Percentiles rank a stretch among this genome's conserved stretches.
Conservation (phyloP, 2,888 invertebrate species). For the Seira ritae region DNA sequence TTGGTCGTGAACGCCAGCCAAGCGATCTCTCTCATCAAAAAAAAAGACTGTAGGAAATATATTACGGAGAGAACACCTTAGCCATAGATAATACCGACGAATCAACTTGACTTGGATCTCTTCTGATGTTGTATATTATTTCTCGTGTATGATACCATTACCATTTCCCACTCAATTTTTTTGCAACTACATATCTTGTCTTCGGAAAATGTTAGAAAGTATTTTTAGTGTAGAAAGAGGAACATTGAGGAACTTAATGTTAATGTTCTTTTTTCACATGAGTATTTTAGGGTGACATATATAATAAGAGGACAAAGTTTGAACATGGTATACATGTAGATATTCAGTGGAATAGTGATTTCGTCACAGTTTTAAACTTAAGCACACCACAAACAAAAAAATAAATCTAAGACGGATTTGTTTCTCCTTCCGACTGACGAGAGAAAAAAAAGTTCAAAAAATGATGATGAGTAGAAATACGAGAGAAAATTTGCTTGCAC, state of each 20-base stretch:
- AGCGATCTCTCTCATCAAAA: neutral
- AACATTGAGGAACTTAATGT: neutral
- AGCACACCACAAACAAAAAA: neutral
- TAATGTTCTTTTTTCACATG: neutral
- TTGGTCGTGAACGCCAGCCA: neutral
- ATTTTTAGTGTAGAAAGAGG: neutral
- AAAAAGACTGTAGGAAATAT: neutral
- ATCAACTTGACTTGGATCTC: neutral
- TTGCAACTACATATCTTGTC: neutral
- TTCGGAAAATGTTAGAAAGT: neutral
- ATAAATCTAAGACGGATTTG: no score
- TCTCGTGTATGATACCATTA: neutral
- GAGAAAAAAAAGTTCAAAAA: neutral
- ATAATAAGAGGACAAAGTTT: neutral
- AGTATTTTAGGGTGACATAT: neutral
- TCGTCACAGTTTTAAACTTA: neutral
- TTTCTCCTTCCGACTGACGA: neutral
- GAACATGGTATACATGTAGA: neutral
- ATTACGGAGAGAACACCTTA: neutral
- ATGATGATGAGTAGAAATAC: neutral
- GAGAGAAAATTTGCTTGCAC: neutral
- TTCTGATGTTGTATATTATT: no score
- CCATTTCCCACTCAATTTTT: slow-evolving; percentile 3
- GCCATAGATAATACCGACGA: neutral
- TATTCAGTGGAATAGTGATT: neutral